Evolutionary conservation across 2,797 vertebrate species (phyloP).

Genomic region (Cheirogaleus major): DNA sequence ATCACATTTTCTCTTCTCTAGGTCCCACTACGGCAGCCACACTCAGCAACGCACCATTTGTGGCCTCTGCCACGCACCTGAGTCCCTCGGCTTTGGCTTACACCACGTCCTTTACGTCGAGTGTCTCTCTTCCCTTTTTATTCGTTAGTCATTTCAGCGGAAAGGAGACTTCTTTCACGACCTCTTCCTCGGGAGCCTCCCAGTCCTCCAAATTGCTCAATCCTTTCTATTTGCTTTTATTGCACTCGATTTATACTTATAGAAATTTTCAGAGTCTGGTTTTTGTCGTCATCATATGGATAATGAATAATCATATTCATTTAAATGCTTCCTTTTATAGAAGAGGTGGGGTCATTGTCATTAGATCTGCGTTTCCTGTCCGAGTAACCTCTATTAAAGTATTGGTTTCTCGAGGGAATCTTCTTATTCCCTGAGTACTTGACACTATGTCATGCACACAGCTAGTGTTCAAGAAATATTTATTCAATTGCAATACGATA

Average conservation of each 20-base stretch:
- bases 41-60: background rate
- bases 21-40: background rate
- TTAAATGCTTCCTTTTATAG: background rate
- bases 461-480: background rate
- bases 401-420: background rate
- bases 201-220: background rate
- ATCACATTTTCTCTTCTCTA: background rate
- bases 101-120: background rate
- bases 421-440: conserved; percentile 1
- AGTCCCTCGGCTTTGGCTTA: background rate
- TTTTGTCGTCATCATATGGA: background rate
- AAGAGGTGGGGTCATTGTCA: background rate
- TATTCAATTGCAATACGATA: conserved; percentile 17
- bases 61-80: background rate
- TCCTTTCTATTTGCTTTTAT: background rate
- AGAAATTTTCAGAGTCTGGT: background rate
- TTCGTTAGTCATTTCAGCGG: background rate
- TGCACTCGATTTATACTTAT: background rate
- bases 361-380: background rate
- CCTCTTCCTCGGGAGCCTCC: background rate
- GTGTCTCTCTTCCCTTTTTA: background rate
- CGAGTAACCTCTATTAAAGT: background rate
- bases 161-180: background rate
- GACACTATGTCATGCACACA: background rate
- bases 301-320: background rate